These are phyloP conservation scores for Pogonocichla stellata DNA, from an alignment of 2,113 vertebrate species.

Conservation along the genomic window DNA sequence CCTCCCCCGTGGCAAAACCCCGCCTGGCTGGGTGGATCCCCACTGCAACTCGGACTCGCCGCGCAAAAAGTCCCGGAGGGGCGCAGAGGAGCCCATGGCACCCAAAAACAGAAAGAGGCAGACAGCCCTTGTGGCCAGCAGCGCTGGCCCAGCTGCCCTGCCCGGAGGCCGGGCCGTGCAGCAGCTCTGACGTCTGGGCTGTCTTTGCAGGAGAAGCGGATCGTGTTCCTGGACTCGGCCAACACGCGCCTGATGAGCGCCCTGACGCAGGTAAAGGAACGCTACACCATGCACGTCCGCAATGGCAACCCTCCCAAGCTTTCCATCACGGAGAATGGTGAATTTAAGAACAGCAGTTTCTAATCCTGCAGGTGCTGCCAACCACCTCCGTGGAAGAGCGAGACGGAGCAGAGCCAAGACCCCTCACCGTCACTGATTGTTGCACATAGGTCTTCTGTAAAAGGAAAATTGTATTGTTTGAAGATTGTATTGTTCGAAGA, in stretches of 20 bases:
- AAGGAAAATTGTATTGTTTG: not conserved
- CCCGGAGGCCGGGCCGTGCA: not conserved
- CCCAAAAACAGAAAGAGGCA: slow-evolving; percentile 73
- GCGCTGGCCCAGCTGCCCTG: not conserved
- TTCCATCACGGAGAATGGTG: slow-evolving; percentile 98
- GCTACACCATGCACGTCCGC: slow-evolving; percentile 86
- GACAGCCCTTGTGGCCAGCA: slow-evolving; percentile 52
- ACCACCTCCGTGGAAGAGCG: not conserved
- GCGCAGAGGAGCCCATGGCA: not conserved
- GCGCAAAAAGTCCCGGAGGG: not conserved
- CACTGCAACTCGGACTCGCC: not conserved
- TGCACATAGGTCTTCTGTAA: not conserved
- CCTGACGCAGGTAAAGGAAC: slow-evolving; percentile 95
- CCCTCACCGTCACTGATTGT: not conserved
- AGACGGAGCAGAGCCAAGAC: not conserved
- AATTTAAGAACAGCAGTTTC: slow-evolving; percentile 98
- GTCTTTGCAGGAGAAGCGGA: slow-evolving; percentile 90
- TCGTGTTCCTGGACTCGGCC: slow-evolving; percentile 90
- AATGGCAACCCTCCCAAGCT: slow-evolving; percentile 95
- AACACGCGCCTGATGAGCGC: slow-evolving; percentile 94
- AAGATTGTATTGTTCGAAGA: not conserved
- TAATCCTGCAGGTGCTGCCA: slow-evolving; percentile 63
- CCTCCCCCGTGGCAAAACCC: not conserved
- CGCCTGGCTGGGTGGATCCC: not conserved
- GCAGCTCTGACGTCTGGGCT: not conserved